Conservation (phyloP, 2,888 invertebrate genomes). For the Chymomyza procnemis region DNA sequence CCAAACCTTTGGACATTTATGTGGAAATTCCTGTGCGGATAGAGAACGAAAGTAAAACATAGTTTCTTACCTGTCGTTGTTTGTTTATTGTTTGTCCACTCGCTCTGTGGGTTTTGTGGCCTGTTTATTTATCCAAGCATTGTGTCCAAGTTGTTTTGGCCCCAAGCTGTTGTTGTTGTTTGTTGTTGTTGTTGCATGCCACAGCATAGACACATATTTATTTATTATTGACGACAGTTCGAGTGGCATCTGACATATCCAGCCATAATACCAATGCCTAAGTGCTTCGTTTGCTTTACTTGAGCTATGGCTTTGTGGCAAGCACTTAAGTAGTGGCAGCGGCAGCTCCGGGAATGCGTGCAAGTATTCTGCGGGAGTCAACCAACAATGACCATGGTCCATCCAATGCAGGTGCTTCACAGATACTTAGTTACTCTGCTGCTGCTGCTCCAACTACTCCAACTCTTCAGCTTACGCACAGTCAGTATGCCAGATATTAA, state of each 20-base stretch:
- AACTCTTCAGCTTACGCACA: background rate
- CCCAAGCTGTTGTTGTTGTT: conserved; percentile 32
- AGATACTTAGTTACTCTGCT: background rate
- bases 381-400: conserved; percentile 5
- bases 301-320: conserved; percentile 15
- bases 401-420: background rate
- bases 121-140: conserved; percentile 21
- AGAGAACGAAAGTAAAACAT: background rate
- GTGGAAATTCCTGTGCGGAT: background rate
- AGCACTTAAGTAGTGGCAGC: background rate
- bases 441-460: too few relatives aligned
- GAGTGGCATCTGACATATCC: conserved; percentile 4
- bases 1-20: conserved; percentile 11
- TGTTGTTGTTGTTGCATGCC: conserved; percentile 47
- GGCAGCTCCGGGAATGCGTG: conserved; percentile 40
- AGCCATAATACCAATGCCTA: conserved; percentile 33
- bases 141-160: conserved; percentile 4
- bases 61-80: conserved; percentile 5
- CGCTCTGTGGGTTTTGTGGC: background rate
- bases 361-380: conserved; percentile 44
- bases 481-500: conserved; percentile 49
- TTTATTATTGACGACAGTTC: conserved; percentile 50
- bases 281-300: conserved; percentile 65
- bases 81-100: conserved; percentile 6
- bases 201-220: conserved; percentile 67